Base-by-base conservation (phyloP, 2,113 vertebrate genomes). In the Pelodiscus sinensis region DNA sequence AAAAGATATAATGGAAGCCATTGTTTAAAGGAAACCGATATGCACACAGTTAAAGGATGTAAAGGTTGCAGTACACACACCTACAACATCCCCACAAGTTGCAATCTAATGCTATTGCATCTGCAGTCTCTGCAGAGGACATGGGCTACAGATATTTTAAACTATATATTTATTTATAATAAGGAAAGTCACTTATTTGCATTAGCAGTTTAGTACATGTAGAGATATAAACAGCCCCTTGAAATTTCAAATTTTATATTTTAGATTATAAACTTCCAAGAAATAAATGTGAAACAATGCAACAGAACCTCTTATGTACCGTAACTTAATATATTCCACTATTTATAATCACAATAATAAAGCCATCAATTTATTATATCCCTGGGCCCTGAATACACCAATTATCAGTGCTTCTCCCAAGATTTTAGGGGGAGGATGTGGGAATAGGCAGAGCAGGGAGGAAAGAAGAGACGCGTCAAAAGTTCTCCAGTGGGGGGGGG, bases 281-380 rank as follows among this genome's bases (percentile, higher is more conserved):
- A 35, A 1, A 1, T 1, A n/a, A 4, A 0, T 2, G 7, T 3
- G 13, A 84, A 77, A 52, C 0, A n/a, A 73, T 16, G 24, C 60
- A 87, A 80, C n/a, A 68, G 15, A 52, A 75, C 57, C 21, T 62
- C 2, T 0, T 0, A 9, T 1, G 16, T 68, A 35, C 60, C 16
- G 4, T 25, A 82, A 54, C 0, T 0, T 38, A n/a, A 52, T 1
- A 2, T 2, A 0, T 16, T 14, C 1, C 29, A 1, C 58, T 25
- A 58, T 9, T 56, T 2, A 38, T 2, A 1, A 91, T 73, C 75
- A 73, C 92, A 93, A 89, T 2, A 52, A 84, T 38, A 82, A 35
- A 1, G 21, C n/a, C 81, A 50, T 5, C 38, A 0, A 1, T 0
- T 21, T 50, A 7, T 35, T 12, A 4, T 2, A 58, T 24, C 35